Evolutionary conservation across 2,888 invertebrate genomes (phyloP).

Genomic region (Amblyteles armatorius): DNA sequence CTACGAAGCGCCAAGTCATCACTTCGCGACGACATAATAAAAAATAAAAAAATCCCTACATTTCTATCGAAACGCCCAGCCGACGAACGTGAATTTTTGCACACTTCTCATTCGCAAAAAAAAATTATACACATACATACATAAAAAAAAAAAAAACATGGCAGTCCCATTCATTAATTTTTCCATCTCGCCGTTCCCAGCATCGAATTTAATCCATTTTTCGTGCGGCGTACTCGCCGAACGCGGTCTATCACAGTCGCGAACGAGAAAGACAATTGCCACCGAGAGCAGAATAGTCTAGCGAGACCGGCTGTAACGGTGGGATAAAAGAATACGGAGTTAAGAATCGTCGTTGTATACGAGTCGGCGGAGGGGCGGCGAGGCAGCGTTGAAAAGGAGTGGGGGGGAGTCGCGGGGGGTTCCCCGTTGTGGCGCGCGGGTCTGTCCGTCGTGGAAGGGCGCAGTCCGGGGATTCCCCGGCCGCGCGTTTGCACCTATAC

Average conservation of each 20-base stretch:
- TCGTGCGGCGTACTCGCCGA: neutral
- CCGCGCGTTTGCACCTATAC: constrained; percentile 76
- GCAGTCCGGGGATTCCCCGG: constrained; percentile 43
- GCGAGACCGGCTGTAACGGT: constrained; percentile 75
- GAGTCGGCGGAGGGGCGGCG: constrained; percentile 48
- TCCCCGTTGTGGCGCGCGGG: constrained; percentile 39
- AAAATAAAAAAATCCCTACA: neutral
- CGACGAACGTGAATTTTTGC: constrained; percentile 7
- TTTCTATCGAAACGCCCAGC: neutral
- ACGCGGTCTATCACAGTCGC: constrained; percentile 20
- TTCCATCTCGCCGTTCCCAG: constrained; percentile 39
- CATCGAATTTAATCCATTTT: constrained; percentile 55
- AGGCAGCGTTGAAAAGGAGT: neutral
- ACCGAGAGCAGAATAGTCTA: constrained; percentile 74
- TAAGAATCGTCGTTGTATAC: constrained; percentile 70
- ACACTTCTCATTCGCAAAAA: neutral
- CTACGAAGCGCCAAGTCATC: neutral
- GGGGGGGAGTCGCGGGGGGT: neutral
- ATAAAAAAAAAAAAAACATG: neutral
- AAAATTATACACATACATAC: neutral
- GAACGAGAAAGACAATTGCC: constrained; percentile 42
- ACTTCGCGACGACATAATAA: neutral
- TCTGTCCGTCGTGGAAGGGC: constrained; percentile 11
- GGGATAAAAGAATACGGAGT: constrained; percentile 81
- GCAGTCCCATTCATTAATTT: constrained; percentile 17